Conservation (phyloP, 2,797 vertebrate genomes). For the Chrysocyon brachyurus region DNA sequence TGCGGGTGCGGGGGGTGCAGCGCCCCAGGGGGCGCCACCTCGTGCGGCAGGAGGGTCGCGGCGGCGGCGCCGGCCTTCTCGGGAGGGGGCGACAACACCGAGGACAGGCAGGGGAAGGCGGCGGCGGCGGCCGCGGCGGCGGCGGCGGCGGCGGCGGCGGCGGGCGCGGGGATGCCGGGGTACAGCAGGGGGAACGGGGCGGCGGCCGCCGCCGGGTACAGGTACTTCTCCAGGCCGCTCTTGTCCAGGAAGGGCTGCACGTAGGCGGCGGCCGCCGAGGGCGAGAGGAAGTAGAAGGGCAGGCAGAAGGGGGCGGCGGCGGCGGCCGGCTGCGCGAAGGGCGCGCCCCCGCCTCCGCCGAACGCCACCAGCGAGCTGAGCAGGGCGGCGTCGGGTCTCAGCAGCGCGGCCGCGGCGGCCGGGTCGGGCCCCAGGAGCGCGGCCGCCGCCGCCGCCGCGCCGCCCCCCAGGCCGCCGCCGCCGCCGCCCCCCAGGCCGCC, state of each 20-base stretch:
- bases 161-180: constrained; percentile 91
- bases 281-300: constrained; percentile 96
- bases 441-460: constrained; percentile 70
- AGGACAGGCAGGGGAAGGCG: constrained; percentile 92
- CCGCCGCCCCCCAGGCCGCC: constrained; percentile 6
- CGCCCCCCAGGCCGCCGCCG: constrained; percentile 51
- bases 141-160: constrained; percentile 81
- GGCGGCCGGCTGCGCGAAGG: constrained; percentile 91
- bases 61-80: constrained; percentile 88
- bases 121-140: constrained; percentile 89
- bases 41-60: constrained; percentile 80
- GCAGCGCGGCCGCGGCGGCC: constrained; percentile 70
- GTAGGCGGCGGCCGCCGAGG: constrained; percentile 94
- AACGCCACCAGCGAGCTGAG: constrained; percentile 96
- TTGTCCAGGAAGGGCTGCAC: constrained; percentile 97
- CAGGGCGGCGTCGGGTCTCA: constrained; percentile 92
- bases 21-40: constrained; percentile 82
- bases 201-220: constrained; percentile 91
- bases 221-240: constrained; percentile 93
- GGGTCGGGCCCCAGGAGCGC: constrained; percentile 78
- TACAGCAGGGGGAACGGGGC: constrained; percentile 94
- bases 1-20: constrained; percentile 58
- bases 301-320: constrained; percentile 95
- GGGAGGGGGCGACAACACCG: constrained; percentile 86
- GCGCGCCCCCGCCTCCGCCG: constrained; percentile 88